These are phyloP conservation scores for Malurus splendens DNA, from an alignment of 2,797 vertebrate species.

Conservation along the genomic window DNA sequence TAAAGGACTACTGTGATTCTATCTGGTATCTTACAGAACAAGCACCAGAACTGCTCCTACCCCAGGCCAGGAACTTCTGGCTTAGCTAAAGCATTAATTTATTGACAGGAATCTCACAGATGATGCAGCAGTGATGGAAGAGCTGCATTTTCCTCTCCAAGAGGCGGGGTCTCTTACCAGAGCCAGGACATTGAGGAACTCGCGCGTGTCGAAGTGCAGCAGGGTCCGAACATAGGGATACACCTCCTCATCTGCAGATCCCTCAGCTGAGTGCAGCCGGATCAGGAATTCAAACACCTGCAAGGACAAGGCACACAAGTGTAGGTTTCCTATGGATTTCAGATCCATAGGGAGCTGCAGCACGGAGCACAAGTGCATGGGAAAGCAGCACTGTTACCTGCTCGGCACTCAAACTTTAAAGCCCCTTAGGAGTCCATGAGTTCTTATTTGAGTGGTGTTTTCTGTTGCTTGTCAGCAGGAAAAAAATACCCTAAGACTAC, in stretches of 20 bases:
- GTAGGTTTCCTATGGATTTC: not conserved
- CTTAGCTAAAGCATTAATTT: not conserved
- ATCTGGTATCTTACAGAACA: not conserved
- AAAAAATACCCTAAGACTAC: not conserved
- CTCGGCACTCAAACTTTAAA: not conserved
- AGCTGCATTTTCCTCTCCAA: not conserved
- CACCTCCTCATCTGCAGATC: conserved; percentile 83
- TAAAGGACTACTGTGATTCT: not conserved
- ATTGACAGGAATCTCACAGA: not conserved
- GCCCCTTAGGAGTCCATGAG: not conserved
- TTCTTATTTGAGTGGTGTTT: not conserved
- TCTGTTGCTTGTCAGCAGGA: not conserved
- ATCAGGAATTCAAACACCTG: conserved; percentile 96
- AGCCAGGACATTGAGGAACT: conserved; percentile 95
- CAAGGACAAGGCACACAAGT: not conserved
- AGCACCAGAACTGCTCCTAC: not conserved
- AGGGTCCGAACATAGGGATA: conserved; percentile 88
- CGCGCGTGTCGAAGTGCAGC: conserved; percentile 92
- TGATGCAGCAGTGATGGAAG: not conserved
- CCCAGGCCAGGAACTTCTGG: not conserved
- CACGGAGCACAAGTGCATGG: not conserved
- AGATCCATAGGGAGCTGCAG: not conserved
- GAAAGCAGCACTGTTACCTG: not conserved
- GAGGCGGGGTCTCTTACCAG: conserved; percentile 76
- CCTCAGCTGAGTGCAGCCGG: conserved; percentile 84